phyloP scores from a whole-genome alignment of 1,140 invertebrate genomes.

The Pygmarrhopalites habei region DNA sequence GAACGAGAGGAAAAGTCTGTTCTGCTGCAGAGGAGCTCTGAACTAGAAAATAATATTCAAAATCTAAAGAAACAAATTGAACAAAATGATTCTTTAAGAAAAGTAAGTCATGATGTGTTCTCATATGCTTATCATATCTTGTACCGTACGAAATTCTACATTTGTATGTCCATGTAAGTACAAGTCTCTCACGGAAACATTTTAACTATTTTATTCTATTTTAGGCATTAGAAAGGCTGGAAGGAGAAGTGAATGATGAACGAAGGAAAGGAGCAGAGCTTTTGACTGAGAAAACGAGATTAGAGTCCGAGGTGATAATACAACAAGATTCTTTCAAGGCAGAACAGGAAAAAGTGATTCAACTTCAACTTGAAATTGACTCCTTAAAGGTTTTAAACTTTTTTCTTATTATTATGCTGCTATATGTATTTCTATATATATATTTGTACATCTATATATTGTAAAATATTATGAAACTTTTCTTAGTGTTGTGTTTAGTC shows the following conservation, averaged over 20 bases:
- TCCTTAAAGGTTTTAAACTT: constrained; percentile 13
- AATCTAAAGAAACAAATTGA: constrained; percentile 27
- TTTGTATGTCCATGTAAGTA: not conserved
- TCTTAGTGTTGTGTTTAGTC: too few relatives aligned
- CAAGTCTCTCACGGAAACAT: not conserved
- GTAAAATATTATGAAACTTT: too few relatives aligned
- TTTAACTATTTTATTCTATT: too few relatives aligned
- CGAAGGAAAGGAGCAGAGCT: constrained; percentile 11
- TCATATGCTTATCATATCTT: too few relatives aligned
- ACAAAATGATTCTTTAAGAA: constrained; percentile 21
- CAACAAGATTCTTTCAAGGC: not conserved
- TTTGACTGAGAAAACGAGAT: constrained; percentile 15
- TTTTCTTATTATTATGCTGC: too few relatives aligned
- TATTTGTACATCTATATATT: too few relatives aligned
- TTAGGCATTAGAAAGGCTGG: constrained; percentile 15
- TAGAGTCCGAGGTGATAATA: constrained; percentile 16
- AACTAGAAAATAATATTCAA: constrained; percentile 26
- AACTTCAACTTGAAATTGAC: constrained; percentile 15
- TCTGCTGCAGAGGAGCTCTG: constrained; percentile 20
- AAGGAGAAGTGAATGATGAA: constrained; percentile 13
- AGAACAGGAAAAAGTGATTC: constrained; percentile 10
- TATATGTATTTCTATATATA: too few relatives aligned
- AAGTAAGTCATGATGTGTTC: too few relatives aligned
- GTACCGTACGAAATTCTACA: not conserved
- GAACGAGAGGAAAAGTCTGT: constrained; percentile 29